phyloP scores from a whole-genome alignment of 1,140 invertebrate genomes.

The Drosophila dunni region DNA sequence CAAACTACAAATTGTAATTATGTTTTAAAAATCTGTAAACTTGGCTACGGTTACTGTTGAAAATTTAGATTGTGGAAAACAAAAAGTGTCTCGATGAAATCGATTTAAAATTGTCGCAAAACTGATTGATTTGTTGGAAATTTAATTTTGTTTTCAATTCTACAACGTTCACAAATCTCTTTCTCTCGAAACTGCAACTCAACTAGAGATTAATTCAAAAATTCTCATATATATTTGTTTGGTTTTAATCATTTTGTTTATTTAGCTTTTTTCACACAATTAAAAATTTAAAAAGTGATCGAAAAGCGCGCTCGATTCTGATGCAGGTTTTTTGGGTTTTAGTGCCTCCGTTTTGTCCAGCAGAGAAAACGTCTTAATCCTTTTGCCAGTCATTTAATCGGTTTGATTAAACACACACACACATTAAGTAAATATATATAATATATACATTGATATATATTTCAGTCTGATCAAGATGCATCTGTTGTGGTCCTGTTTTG shows the following conservation, averaged over 20 bases:
- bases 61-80: conserved; percentile 46
- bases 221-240: conserved; percentile 18
- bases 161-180: conserved; percentile 30
- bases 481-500: conserved; percentile 83
- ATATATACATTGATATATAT: too few relatives aligned
- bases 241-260: conserved; percentile 24
- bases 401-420: conserved; percentile 54
- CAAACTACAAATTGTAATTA: conserved; percentile 6
- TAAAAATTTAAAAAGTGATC: conserved; percentile 3
- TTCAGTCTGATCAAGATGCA: conserved; percentile 76
- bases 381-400: conserved; percentile 70
- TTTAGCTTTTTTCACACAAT: conserved; percentile 26
- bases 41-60: too few relatives aligned
- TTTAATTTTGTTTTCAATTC: conserved; percentile 72
- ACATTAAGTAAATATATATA: too few relatives aligned
- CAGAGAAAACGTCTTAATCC: conserved; percentile 66
- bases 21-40: not conserved
- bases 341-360: conserved; percentile 73
- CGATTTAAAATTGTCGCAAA: conserved; percentile 53
- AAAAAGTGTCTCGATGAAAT: conserved; percentile 37
- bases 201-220: conserved; percentile 17
- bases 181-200: not conserved
- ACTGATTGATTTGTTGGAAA: conserved; percentile 76
- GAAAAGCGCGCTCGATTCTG: conserved; percentile 42
- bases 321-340: conserved; percentile 69